Base-by-base conservation (phyloP, 2,113 vertebrate genomes). In the Dicaeum eximium region DNA sequence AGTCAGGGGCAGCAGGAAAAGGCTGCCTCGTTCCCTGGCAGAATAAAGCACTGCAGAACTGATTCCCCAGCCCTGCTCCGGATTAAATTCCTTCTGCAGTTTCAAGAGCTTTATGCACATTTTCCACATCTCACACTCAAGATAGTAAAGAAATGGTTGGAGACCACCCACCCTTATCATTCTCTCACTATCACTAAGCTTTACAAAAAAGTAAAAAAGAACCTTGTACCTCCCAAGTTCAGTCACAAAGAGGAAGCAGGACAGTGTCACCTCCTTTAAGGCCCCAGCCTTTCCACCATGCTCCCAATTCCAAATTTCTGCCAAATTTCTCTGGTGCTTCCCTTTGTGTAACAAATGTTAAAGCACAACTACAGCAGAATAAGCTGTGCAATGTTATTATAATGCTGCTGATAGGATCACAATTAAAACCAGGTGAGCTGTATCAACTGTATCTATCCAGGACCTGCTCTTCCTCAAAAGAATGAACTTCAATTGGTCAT, bases 261-360 rank as follows among this genome's bases (percentile, higher is more conserved):
- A 22, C 5, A 20, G 9, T 4, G 24, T 11, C 51, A 80, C 2
- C 18, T 70, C 50, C 33, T 61, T n/a, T 4, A 54, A 44, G 15
- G 33, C 14, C 45, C 18, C 40, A 48, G 38, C 30, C 24, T 45
- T 20, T 58, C 72, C 28, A 33, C 15, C 38, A 15, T 0, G 10
- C 19, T 50, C 40, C 20, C 50, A 60, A n/a, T 40, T 40, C 15
- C 42, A 3, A 15, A 48, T 24, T 56, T 48, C 20, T 70, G 60
- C 35, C 47, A 60, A 1, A 23, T 86, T 37, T 15, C 24, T 15
- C 25, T 10, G 4, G 25, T 67, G 31, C 17, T 71, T 75, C 69
- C 45, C 19, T 53, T 62, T 54, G 35, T 0, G 0, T 14, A 58
- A 62, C 21, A 64, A 27, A 33, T 0, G 2, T 20, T 19, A 71